Percentiles rank a stretch among this genome's conserved stretches.
Conservation (phyloP, 2,888 invertebrate genomes). For the Chalcosyrphus nemorum region DNA sequence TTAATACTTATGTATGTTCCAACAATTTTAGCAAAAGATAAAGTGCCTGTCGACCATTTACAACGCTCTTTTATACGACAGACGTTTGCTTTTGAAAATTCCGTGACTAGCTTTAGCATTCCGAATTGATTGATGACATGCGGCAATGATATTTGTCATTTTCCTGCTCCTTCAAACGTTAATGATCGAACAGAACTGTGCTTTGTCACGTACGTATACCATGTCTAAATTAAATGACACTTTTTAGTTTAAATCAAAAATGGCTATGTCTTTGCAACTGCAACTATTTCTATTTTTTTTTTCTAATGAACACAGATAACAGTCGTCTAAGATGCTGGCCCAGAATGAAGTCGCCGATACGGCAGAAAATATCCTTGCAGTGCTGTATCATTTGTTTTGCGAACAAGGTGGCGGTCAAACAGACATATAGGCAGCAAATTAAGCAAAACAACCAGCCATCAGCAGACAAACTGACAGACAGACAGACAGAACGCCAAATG, state of each 20-base stretch:
- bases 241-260: conserved; percentile 42
- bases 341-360: conserved; percentile 1
- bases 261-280: conserved; percentile 20
- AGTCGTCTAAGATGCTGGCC: neutral
- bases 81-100: neutral
- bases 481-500: conserved; percentile 42
- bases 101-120: conserved; percentile 8
- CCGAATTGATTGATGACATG: conserved; percentile 50
- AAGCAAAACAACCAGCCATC: conserved; percentile 13
- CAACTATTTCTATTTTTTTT: conserved; percentile 6
- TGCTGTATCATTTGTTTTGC: conserved; percentile 39
- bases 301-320: conserved; percentile 28
- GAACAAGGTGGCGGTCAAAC: conserved; percentile 55
- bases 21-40: neutral
- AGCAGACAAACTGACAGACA: conserved; percentile 22
- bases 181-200: conserved; percentile 39
- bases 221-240: neutral
- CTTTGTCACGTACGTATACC: conserved; percentile 45
- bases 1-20: neutral
- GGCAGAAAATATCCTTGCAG: conserved; percentile 55
- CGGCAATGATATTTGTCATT: conserved; percentile 45
- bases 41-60: neutral
- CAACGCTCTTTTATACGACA: neutral
- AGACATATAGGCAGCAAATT: conserved; percentile 59
- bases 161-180: conserved; percentile 21